Conservation (phyloP, 2,113 vertebrate genomes). For the Syngnathus typhle region DNA sequence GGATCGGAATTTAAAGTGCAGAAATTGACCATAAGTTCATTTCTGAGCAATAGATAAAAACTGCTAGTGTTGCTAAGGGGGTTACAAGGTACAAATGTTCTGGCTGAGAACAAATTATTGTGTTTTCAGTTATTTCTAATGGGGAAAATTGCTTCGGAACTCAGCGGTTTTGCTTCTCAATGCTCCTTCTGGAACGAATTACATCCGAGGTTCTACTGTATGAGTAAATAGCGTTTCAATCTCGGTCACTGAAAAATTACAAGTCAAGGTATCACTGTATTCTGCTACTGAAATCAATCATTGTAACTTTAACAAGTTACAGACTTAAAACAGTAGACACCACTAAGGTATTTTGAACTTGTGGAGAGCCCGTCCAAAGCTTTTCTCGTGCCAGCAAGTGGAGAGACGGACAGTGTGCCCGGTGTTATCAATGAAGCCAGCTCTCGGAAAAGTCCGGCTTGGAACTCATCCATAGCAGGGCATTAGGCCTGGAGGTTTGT, state of each 20-base stretch:
- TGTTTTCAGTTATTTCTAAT: too few relatives aligned
- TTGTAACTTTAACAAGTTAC: conserved; percentile 21
- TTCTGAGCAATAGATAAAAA: too few relatives aligned
- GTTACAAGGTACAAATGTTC: too few relatives aligned
- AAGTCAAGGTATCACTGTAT: not conserved
- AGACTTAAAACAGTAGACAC: conserved; percentile 57
- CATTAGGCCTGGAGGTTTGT: conserved; percentile 77
- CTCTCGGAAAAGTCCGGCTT: conserved; percentile 68
- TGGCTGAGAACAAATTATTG: too few relatives aligned
- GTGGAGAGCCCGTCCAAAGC: conserved; percentile 61
- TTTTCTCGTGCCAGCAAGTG: conserved; percentile 63
- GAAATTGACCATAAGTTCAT: too few relatives aligned
- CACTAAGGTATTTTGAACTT: conserved; percentile 63
- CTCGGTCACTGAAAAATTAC: not conserved
- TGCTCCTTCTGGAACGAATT: too few relatives aligned
- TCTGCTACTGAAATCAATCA: conserved; percentile 24
- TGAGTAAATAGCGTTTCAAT: not conserved
- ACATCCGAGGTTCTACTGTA: not conserved
- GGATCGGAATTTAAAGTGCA: too few relatives aligned
- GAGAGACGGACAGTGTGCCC: conserved; percentile 69
- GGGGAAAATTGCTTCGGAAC: too few relatives aligned
- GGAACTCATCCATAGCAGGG: conserved; percentile 72
- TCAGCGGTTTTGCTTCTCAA: too few relatives aligned
- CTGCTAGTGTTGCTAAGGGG: too few relatives aligned
- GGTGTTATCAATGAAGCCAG: conserved; percentile 76